These are phyloP conservation scores for Ophion ellenae DNA, from an alignment of 2,888 invertebrate species.

Conservation along the genomic window DNA sequence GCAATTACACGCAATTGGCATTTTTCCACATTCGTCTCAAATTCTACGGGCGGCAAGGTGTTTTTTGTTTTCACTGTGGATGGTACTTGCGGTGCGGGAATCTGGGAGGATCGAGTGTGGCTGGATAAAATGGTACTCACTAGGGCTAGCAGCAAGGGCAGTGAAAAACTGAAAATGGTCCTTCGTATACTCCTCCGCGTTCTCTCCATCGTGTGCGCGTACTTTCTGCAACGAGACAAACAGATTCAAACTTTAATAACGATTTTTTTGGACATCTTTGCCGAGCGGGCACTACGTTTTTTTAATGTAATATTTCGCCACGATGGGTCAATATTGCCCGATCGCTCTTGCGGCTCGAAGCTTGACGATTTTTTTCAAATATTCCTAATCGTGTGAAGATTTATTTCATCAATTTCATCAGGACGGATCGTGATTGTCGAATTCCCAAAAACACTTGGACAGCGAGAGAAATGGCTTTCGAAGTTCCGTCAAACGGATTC, in stretches of 20 bases:
- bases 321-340: neutral
- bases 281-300: neutral
- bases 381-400: neutral
- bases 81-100: neutral
- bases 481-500: neutral
- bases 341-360: neutral
- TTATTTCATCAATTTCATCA: neutral
- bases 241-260: slow-evolving; percentile 33
- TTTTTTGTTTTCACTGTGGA: neutral
- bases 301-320: neutral
- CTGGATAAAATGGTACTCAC: slow-evolving; percentile 75
- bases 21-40: neutral
- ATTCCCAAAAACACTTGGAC: neutral
- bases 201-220: slow-evolving; percentile 78
- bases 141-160: slow-evolving; percentile 78
- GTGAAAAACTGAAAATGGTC: slow-evolving; percentile 76
- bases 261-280: neutral
- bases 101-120: neutral
- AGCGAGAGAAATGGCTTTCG: neutral
- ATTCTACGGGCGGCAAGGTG: neutral
- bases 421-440: neutral
- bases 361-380: neutral
- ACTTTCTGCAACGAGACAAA: slow-evolving; percentile 68
- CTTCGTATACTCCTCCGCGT: slow-evolving; percentile 82
- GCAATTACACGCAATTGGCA: neutral